Base-by-base conservation (phyloP, 2,797 vertebrate genomes). In the Melanotaenia trifasciata region DNA sequence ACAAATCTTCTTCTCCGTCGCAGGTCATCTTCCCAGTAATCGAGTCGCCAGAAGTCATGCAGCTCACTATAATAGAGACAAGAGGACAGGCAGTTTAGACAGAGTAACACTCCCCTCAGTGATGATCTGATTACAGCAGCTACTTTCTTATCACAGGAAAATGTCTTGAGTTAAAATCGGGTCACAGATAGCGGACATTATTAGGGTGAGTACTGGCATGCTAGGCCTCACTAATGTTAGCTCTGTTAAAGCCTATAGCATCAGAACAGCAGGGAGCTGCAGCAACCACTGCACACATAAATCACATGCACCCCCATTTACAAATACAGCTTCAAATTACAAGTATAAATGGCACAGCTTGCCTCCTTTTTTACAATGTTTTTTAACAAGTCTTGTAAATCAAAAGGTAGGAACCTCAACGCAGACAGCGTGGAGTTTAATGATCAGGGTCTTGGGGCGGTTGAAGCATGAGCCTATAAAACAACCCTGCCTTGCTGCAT, bases 1-100 rank as follows among this genome's bases (percentile, higher is more conserved):
- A 99, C 95, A 78, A 99, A 99, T 79, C 98, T 93, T 79, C 98
- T 95, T 88, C 98, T 94, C 54, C 98, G 93, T 33, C 98, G 96
- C 77, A 99, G 95, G 90, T 99, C 98, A 6, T 99, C 98, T 78
- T 99, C 98, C 98, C 98, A 99, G 92, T 98, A 99, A 93, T 99
- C 98, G 74, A 99, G 95, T 76, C 98, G 96, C 98, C 98, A 99
- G 92, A 98, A 99, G 89, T 99, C 97, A 45, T 98, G 96, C 86
- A 96, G 91, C 86, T 97, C 96, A 93, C 98, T 99, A 83, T 1
- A 69, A 84, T 74, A 84, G 81, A 91, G 74, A 90, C 43, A 80
- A 81, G 53, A 81, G 43, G 83, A 81, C 26, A 81, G 74, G 24
- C 33, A 74, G 54, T 71, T 87, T 81, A 89, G 81, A 85, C 61